A percentile compares a stretch with the other conserved stretches of the same genome.
phyloP scores from a whole-genome alignment of 2,113 vertebrate genomes.

The Crypturellus undulatus region DNA sequence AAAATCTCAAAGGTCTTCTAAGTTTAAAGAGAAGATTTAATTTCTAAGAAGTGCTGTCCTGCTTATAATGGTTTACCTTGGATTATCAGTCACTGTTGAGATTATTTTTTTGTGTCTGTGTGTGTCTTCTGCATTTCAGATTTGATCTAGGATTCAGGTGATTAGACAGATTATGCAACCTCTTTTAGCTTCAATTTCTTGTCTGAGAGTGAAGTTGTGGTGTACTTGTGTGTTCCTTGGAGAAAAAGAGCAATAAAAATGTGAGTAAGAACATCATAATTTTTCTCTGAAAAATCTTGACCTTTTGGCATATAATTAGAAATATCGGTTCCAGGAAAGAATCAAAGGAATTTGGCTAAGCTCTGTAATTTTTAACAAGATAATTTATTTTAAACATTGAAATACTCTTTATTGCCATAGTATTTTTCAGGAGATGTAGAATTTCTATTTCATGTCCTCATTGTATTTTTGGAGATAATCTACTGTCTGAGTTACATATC shows the following conservation, averaged over 20 bases:
- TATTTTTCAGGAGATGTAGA: background rate
- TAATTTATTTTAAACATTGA: background rate
- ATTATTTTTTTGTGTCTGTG: background rate
- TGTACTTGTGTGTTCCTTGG: background rate
- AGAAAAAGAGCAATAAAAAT: background rate
- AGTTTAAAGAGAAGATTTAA: background rate
- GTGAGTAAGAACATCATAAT: background rate
- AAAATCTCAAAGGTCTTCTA: background rate
- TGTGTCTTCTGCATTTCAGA: background rate
- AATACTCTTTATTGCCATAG: background rate
- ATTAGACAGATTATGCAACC: background rate
- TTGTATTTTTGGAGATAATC: background rate
- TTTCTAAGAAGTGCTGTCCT: background rate
- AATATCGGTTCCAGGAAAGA: background rate
- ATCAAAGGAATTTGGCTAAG: background rate
- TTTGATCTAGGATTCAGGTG: background rate
- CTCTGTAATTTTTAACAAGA: background rate
- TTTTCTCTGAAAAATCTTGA: background rate
- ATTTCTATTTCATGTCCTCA: background rate
- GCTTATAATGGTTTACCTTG: background rate
- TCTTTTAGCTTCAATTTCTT: background rate
- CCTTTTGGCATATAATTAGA: background rate
- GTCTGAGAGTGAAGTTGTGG: background rate
- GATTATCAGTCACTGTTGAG: background rate
- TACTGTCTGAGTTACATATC: background rate